These are phyloP conservation scores for Scolopax mira DNA, from an alignment of 2,113 vertebrate species.

Conservation along the genomic window DNA sequence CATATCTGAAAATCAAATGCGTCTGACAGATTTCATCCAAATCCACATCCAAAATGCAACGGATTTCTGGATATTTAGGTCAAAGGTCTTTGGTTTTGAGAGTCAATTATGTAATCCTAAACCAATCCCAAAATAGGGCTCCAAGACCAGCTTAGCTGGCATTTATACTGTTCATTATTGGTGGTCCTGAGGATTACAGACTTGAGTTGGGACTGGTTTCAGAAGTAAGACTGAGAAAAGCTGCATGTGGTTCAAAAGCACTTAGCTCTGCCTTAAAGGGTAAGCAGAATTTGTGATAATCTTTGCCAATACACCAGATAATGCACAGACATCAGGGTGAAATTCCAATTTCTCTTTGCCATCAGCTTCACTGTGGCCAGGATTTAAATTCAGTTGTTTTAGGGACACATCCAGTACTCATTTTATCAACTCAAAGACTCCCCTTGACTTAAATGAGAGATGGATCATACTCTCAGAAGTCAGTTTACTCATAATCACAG, in stretches of 20 bases:
- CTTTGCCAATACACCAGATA: neutral
- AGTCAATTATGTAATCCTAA: neutral
- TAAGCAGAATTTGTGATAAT: neutral
- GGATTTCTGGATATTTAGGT: neutral
- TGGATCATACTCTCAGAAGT: neutral
- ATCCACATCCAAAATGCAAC: neutral
- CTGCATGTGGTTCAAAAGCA: neutral
- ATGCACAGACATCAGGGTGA: neutral
- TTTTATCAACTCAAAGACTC: neutral
- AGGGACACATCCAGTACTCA: neutral
- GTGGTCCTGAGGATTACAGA: neutral
- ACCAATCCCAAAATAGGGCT: neutral
- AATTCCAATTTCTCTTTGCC: constrained; percentile 4
- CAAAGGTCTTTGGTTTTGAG: neutral
- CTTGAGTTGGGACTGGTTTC: neutral
- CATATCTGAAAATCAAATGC: neutral
- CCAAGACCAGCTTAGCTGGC: neutral
- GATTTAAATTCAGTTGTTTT: constrained; percentile 22
- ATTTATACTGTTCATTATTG: neutral
- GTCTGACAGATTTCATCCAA: neutral
- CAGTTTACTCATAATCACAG: neutral
- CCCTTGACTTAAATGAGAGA: neutral
- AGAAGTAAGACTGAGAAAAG: neutral
- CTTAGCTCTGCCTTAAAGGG: neutral
- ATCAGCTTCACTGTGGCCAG: neutral